Conservation (phyloP, 2,888 invertebrate genomes). For the Lasioglossum lativentre region DNA sequence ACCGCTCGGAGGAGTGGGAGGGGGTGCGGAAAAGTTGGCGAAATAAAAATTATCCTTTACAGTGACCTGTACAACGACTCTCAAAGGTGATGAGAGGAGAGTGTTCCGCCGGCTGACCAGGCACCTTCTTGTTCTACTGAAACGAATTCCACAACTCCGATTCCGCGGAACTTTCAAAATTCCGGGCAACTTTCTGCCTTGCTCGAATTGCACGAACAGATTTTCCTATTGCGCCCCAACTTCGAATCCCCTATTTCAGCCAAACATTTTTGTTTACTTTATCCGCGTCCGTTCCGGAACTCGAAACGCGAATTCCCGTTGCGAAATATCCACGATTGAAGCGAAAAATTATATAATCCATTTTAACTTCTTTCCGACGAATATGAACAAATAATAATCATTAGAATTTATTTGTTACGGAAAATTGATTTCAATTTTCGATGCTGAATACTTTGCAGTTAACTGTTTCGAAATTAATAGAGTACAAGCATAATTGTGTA, state of each 20-base stretch:
- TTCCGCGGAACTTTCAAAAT: slow-evolving; percentile 56
- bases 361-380: neutral
- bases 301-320: slow-evolving; percentile 37
- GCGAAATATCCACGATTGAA: slow-evolving; percentile 3
- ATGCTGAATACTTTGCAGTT: neutral
- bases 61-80: slow-evolving; percentile 17
- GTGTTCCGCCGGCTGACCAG: slow-evolving; percentile 29
- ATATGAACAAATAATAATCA: too few species aligned
- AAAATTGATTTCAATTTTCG: neutral
- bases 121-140: slow-evolving; percentile 30
- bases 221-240: slow-evolving; percentile 27
- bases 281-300: slow-evolving; percentile 30
- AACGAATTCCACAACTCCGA: slow-evolving; percentile 49
- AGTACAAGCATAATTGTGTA: too few species aligned
- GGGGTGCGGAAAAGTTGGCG: slow-evolving; percentile 59
- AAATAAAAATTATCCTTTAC: slow-evolving; percentile 69
- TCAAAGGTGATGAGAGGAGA: slow-evolving; percentile 47
- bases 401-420: too few species aligned
- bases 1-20: slow-evolving; percentile 15
- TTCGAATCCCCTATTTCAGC: slow-evolving; percentile 11
- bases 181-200: slow-evolving; percentile 16
- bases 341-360: neutral
- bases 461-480: neutral
- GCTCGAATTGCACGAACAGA: slow-evolving; percentile 24
- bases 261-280: slow-evolving; percentile 48